Evolutionary conservation across 2,888 invertebrate genomes (phyloP).

Genomic region (Notocelia uddmanniana): DNA sequence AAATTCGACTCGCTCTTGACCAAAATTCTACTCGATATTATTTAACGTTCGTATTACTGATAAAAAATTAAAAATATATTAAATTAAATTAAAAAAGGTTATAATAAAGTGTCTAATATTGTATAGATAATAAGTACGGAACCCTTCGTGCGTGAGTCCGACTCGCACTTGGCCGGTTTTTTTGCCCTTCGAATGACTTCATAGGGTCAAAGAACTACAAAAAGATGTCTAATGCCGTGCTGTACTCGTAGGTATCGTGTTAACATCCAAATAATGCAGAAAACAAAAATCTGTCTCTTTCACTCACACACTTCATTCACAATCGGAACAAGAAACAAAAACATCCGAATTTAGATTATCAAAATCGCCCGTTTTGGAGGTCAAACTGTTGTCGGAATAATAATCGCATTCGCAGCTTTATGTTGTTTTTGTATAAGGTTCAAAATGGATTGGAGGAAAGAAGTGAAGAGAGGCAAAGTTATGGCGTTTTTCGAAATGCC

Average conservation of each 20-base stretch:
- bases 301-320: neutral
- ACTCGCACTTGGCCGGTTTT: too few relatives aligned
- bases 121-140: too few relatives aligned
- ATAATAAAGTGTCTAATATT: too few relatives aligned
- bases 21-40: too few relatives aligned
- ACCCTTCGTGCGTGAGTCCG: too few relatives aligned
- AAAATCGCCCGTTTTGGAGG: neutral
- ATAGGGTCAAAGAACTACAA: conserved; percentile 14
- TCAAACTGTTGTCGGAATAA: too few relatives aligned
- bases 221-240: neutral
- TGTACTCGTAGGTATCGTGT: neutral
- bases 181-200: neutral
- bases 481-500: conserved; percentile 7
- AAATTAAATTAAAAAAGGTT: too few relatives aligned
- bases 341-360: conserved; percentile 12
- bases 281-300: conserved; percentile 14
- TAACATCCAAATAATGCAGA: conserved; percentile 13
- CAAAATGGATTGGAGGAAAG: neutral
- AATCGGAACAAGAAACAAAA: conserved; percentile 1
- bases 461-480: neutral
- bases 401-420: neutral
- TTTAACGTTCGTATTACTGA: too few relatives aligned
- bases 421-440: neutral
- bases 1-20: too few relatives aligned
- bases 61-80: too few relatives aligned